Base-by-base conservation (phyloP, 2,888 invertebrate genomes). In the Agonopterix subpropinquella region DNA sequence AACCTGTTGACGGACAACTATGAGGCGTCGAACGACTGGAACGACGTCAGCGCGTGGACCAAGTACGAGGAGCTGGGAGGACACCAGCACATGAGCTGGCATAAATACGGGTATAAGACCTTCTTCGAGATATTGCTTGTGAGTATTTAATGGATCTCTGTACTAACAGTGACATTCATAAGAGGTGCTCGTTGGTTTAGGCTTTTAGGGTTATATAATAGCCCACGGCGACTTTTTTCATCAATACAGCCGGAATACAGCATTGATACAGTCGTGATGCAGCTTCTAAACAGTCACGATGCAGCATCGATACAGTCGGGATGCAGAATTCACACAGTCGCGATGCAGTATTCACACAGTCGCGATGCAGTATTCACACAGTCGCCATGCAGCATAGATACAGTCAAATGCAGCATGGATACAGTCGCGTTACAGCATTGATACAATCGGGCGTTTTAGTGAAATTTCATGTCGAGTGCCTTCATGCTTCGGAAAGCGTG, bases 1-100 rank as follows among this genome's bases (percentile, higher is more conserved):
- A 76, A 77, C 10, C 53, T 71, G 0, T 8, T 73, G 0, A 54
- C 71, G 0, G 62, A 73, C 44, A 74, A 71, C 36, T 69, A 74
- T 9, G 79, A 80, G 44, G 65, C 74, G 0, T 67, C 74, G 0
- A 70, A 70, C 55, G 69, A 68, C 15, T 81, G 81, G 81, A 66
- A 73, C 11, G 80, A 81, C 5, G 62, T 77, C 2, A 70, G 65
- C 0, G 73, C 78, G 0, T 49, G 57, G 4, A 61, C 70, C 0
- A 52, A 28, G 0, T 80, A 70, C 18, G 53, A 60, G 0, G 67
- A 72, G 39, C n/a, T 79, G 37, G 68, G 52, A 0, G 81, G 81
- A 0, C 45, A 72, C 3, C 73, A 74, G 39, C 67, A 73, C 4
- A 55, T 73, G 53, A 80, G 79, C 43, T 81, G 80, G 79, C 68